phyloP scores from a whole-genome alignment of 1,140 invertebrate genomes.

The Odontomachus brunneus region DNA sequence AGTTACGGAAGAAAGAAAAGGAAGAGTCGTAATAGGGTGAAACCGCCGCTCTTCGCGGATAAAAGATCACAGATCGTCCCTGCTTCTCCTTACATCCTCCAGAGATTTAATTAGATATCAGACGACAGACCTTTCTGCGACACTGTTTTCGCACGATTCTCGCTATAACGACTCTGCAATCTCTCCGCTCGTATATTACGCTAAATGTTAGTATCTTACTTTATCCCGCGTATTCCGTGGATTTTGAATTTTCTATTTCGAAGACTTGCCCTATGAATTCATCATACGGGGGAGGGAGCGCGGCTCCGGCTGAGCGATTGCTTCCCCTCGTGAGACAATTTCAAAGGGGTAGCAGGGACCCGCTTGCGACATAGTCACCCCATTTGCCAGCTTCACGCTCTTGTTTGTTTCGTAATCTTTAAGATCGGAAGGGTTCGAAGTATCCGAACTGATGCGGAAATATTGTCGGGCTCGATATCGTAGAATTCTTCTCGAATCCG shows the following conservation, averaged over 20 bases:
- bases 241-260: background rate
- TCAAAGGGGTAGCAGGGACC: conserved; percentile 73
- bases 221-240: background rate
- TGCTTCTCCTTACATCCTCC: conserved; percentile 22
- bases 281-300: conserved; percentile 40
- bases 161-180: too few relatives aligned
- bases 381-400: conserved; percentile 82
- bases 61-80: conserved; percentile 55
- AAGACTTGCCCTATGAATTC: conserved; percentile 2
- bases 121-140: background rate
- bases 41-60: conserved; percentile 50
- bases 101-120: conserved; percentile 47
- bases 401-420: conserved; percentile 86
- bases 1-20: conserved; percentile 64
- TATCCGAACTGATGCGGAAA: conserved; percentile 70
- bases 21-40: conserved; percentile 64
- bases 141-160: background rate
- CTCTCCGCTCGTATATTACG: background rate
- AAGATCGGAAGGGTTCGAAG: conserved; percentile 84
- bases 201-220: background rate
- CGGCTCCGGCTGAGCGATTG: conserved; percentile 68
- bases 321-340: conserved; percentile 69
- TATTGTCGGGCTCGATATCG: conserved; percentile 74
- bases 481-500: background rate
- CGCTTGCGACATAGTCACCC: conserved; percentile 80